Conservation (phyloP, 92 coral and sea anemone species). For the Isaurus tuberculatus region DNA sequence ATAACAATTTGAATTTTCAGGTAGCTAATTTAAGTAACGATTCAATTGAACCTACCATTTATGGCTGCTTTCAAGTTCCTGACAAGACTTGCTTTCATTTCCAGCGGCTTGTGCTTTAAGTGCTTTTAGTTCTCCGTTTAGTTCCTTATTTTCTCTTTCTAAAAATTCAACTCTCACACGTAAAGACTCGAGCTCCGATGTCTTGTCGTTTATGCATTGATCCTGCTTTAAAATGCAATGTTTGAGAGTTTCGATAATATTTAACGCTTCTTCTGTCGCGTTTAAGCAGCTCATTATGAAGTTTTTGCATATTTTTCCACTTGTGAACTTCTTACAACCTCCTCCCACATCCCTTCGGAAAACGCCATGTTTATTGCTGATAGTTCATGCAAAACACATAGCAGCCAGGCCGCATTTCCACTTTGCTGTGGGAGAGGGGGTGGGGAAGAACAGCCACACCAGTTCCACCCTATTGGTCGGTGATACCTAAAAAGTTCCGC, state of each 20-base stretch:
- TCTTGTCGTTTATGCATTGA: constrained; percentile 71
- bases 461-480: too few relatives aligned
- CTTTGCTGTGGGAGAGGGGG: not conserved
- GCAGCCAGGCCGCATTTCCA: not conserved
- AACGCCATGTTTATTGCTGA: not conserved
- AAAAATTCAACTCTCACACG: constrained; percentile 50
- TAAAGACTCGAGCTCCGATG: constrained; percentile 64
- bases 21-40: not conserved
- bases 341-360: not conserved
- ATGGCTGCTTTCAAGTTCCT: not conserved
- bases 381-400: not conserved
- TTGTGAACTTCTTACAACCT: not conserved
- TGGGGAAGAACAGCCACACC: too few relatives aligned
- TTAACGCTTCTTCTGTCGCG: constrained; percentile 82
- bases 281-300: constrained; percentile 66
- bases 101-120: not conserved
- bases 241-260: constrained; percentile 71
- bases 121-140: constrained; percentile 43
- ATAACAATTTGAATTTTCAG: not conserved
- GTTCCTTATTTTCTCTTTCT: constrained; percentile 78
- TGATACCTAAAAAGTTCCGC: too few relatives aligned
- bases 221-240: constrained; percentile 85
- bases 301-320: not conserved
- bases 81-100: not conserved
- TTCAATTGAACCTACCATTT: not conserved